Evolutionary conservation across 2,888 invertebrate species (phyloP), one percentile per base, ranked within the genome.

Genomic region (Drosophila sordidula): DNA sequence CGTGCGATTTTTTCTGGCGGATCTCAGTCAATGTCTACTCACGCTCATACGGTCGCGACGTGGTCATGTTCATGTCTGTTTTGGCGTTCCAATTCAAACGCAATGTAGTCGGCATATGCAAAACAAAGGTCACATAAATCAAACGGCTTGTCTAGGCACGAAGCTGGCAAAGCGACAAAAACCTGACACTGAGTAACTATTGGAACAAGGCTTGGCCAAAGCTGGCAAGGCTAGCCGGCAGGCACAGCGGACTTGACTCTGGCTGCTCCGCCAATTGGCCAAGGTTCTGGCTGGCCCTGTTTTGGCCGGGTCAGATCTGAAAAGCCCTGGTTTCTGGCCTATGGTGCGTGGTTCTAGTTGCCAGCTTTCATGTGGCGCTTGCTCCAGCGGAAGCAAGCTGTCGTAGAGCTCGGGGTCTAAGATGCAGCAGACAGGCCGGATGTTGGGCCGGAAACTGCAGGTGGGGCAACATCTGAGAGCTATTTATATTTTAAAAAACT

Each of bases 101-200:
- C n/a, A 22, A 38, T 16, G 16, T 12, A 29, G 36, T 11, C 49
- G 70, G 59, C 81, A 76, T 84, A 82, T 82, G 81, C 81, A 82
- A 82, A 73, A 68, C 69, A 62, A 56, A 54, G 34, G 45, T 39
- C 67, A 64, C 70, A 82, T 84, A 82, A 82, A 82, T 82, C 81
- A 82, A 65, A 68, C 22, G 46, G 62, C 45, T 44, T 16, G 50
- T 1, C 25, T n/a, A 18, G 34, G 34, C 16, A 12, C 12, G 22
- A 16, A 41, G 34, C 64, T 73, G 78, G 74, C 78, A 69, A n/a
- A 39, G 51, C 34, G 61, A 70, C 74, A 70, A 72, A 69, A 70
- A 65, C 50, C 66, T 72, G 83, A 75, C 80, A 75, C 83, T 80
- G 80, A 77, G 77, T 78, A 73, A 80, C 74, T 70, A 69, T 74